Percentiles rank a stretch among this genome's conserved stretches.
Conservation (phyloP, 2,797 vertebrate species). For the Remorina albescens region DNA sequence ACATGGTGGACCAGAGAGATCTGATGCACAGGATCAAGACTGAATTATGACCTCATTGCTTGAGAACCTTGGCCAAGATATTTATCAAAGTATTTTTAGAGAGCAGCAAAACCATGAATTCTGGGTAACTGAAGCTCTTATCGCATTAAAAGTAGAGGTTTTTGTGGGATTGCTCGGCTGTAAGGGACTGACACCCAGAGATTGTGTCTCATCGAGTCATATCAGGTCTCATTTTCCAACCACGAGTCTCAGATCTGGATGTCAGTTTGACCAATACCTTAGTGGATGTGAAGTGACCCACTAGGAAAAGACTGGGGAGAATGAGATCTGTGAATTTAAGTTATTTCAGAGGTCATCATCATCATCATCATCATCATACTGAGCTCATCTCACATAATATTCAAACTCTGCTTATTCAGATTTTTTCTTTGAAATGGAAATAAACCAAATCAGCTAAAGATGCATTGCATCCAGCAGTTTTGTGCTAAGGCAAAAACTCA, state of each 20-base stretch:
- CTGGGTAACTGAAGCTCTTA: not conserved
- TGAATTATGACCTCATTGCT: conserved; percentile 87
- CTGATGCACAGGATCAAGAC: conserved; percentile 98
- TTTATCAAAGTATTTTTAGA: not conserved
- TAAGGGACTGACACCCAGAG: not conserved
- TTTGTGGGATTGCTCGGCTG: not conserved
- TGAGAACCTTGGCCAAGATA: not conserved
- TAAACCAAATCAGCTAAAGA: not conserved
- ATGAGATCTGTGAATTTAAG: not conserved
- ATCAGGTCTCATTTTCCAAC: not conserved
- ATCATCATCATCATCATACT: conserved; percentile 1
- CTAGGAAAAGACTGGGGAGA: not conserved
- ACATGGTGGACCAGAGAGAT: conserved; percentile 97
- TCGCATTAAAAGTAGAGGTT: not conserved
- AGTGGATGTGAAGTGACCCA: not conserved
- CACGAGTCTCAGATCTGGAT: not conserved
- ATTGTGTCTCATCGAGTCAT: not conserved
- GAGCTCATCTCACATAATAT: not conserved
- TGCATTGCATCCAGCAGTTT: not conserved
- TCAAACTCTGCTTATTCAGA: not conserved
- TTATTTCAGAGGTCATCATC: not conserved
- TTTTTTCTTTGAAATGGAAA: not conserved
- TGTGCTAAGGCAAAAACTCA: not conserved
- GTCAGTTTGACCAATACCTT: not conserved
- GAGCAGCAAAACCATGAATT: not conserved